Conservation (phyloP, 2,113 vertebrate genomes). For the Rhinogobius similis region DNA sequence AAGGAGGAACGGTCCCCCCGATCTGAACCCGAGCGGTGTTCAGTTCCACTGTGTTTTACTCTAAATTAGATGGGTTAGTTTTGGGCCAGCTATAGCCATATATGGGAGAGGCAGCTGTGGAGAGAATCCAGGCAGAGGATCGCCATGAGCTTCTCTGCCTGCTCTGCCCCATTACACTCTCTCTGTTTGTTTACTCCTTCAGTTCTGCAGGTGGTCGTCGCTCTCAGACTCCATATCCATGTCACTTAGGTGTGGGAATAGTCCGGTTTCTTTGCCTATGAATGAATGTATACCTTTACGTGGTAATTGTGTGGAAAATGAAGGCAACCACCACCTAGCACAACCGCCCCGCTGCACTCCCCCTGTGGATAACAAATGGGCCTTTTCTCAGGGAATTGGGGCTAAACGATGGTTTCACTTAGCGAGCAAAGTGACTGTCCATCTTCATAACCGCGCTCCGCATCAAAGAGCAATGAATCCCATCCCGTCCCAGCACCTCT, state of each 20-base stretch:
- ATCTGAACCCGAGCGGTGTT: no score
- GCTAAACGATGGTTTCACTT: constrained; percentile 85
- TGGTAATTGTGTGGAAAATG: constrained; percentile 78
- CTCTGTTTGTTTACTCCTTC: no score
- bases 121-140: no score
- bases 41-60: no score
- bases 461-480: constrained; percentile 88
- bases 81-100: no score
- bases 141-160: no score
- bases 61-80: no score
- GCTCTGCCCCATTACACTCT: no score
- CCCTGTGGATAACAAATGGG: constrained; percentile 79
- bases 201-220: no score
- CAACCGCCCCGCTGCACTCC: constrained; percentile 71
- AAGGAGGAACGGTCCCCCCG: no score
- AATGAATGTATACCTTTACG: constrained; percentile 63
- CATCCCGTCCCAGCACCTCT: constrained; percentile 89
- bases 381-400: constrained; percentile 82
- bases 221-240: constrained; percentile 48
- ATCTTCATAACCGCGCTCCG: constrained; percentile 83
- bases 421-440: constrained; percentile 84
- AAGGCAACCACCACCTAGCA: constrained; percentile 74
- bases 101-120: no score
- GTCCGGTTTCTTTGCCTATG: constrained; percentile 54
- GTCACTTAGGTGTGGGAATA: constrained; percentile 44